Base-by-base conservation (phyloP, 2,113 vertebrate species). In the Melanotaenia duboulayi region DNA sequence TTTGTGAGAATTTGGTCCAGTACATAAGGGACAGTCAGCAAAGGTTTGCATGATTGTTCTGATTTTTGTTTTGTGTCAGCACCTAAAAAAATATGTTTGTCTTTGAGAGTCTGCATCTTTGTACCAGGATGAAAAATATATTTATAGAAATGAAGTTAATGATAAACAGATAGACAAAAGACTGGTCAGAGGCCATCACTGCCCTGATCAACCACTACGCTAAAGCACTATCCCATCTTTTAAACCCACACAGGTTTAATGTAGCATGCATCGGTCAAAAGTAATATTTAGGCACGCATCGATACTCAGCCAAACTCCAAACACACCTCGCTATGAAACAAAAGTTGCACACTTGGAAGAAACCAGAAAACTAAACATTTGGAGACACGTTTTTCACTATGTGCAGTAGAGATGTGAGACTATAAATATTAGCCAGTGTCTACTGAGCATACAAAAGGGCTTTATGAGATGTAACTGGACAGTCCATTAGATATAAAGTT, bases 221-320 rank as follows among this genome's bases (percentile, higher is more conserved):
- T 51, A 24, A 32, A 62, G 48, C 12, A 9, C 46, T 19, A 1
- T 55, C 37, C 42, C 28, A 2, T 69, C 65, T 56, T 63, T 46
- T 68, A 52, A 35, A 56, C 78, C 80, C 80, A 78, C 60, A 25
- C 48, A 40, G 67, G 14, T 42, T 48, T 55, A 49, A 56, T 4
- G 16, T 20, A 61, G 35, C 56, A 39, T 51, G 37, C 35, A 13
- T 59, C 46, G 60, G 65, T 76, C 67, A 70, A 79, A 76, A 78
- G 78, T 89, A 85, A 79, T 60, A 82, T 80, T 90, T 87, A 88
- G 70, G 59, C 51, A 87, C n/a, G 79, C 90, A 75, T 78, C 86
- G 76, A 8, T 71, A 76, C 84, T 48, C 64, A 23, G 84, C 86
- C 82, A 77, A 84, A 56, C 57, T 85, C 78, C 44, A 90, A 88